Evolutionary conservation across 1,140 invertebrate species (phyloP).

Genomic region (Andricus grossulariae): DNA sequence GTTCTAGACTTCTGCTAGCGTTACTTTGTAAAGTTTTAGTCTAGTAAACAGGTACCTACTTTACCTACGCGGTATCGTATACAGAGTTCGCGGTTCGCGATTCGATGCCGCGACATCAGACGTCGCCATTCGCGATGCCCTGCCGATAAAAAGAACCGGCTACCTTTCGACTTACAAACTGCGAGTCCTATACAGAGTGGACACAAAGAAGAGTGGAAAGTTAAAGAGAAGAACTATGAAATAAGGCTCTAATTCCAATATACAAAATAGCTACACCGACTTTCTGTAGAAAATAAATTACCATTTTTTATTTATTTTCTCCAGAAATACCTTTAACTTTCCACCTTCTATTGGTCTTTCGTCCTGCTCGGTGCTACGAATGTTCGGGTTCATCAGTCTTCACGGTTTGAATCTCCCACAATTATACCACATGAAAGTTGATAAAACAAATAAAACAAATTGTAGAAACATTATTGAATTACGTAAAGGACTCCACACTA

Average conservation of each 20-base stretch:
- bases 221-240: conserved; percentile 4
- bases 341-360: neutral
- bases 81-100: conserved; percentile 71
- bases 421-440: conserved; percentile 45
- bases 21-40: conserved; percentile 62
- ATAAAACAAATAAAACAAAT: no score
- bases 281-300: conserved; percentile 23
- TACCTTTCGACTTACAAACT: conserved; percentile 32
- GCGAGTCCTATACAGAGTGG: neutral
- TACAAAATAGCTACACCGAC: conserved; percentile 17
- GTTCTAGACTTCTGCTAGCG: conserved; percentile 60
- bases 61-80: conserved; percentile 76
- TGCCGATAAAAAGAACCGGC: conserved; percentile 62
- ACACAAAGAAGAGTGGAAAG: neutral
- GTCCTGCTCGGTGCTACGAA: conserved; percentile 35
- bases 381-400: conserved; percentile 62
- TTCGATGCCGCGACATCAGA: conserved; percentile 72
- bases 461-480: no score
- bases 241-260: conserved; percentile 12
- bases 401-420: conserved; percentile 50
- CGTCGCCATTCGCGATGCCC: conserved; percentile 70
- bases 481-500: no score
- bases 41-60: conserved; percentile 74
- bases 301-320: conserved; percentile 23
- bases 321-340: conserved; percentile 21